Evolutionary conservation across 2,113 vertebrate genomes (phyloP).

Genomic region (Emydura subglobosa): DNA sequence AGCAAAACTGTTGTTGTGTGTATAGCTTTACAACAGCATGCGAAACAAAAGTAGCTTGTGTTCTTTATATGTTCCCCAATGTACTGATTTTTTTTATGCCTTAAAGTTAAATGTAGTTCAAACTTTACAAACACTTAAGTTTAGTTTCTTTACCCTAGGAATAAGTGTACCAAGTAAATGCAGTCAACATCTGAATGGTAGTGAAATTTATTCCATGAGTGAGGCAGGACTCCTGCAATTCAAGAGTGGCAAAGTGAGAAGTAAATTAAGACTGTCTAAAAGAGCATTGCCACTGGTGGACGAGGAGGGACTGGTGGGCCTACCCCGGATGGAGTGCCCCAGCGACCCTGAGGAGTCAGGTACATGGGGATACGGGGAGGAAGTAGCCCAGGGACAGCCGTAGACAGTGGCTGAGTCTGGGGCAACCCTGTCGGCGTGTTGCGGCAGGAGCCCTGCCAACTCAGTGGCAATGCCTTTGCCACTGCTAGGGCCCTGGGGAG

Average conservation of each 20-base stretch:
- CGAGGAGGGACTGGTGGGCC: too few relatives aligned
- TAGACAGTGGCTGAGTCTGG: too few relatives aligned
- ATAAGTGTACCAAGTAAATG: conserved; percentile 33
- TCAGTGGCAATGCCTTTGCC: too few relatives aligned
- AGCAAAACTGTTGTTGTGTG: neutral
- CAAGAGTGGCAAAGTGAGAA: neutral
- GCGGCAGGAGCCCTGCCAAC: too few relatives aligned
- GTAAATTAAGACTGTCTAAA: conserved; percentile 3
- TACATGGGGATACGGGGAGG: too few relatives aligned
- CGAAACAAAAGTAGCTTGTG: conserved; percentile 42
- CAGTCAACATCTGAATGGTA: conserved; percentile 15
- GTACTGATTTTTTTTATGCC: conserved; percentile 16
- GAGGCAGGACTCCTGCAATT: neutral
- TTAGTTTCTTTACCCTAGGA: conserved; percentile 43
- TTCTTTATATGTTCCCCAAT: conserved; percentile 17
- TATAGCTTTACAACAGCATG: conserved; percentile 9
- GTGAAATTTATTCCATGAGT: conserved; percentile 17
- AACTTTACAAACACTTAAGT: conserved; percentile 15
- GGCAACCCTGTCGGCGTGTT: too few relatives aligned
- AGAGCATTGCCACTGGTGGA: neutral
- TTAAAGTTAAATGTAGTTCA: conserved; percentile 46
- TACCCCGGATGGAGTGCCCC: too few relatives aligned
- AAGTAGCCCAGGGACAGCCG: too few relatives aligned
- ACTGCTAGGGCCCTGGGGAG: too few relatives aligned
- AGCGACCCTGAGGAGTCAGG: too few relatives aligned